Base-by-base conservation (phyloP, 2,797 vertebrate genomes). In the Enteromius radiatus region DNA sequence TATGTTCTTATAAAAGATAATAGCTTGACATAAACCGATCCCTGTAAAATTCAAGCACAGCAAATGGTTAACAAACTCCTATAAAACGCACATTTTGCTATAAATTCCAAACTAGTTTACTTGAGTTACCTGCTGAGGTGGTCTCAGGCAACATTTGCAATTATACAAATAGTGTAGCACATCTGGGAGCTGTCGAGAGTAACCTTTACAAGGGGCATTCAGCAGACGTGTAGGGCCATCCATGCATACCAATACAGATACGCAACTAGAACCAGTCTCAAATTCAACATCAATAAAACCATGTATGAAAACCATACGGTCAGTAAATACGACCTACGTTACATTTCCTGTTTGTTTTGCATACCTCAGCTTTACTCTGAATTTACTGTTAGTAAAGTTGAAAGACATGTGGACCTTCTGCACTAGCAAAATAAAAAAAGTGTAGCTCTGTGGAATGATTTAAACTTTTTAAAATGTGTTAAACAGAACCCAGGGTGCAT, bases 141-240 rank as follows among this genome's bases (percentile, higher is more conserved):
- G 84, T 86, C 85, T 88, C 31, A 3, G 33, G 83, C 69, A 85
- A 65, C 77, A 47, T 75, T 75, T 82, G 49, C 81, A 82, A 85
- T 80, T 78, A 83, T 65, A 85, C 80, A 85, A 84, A 90, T 81
- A 76, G 75, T 76, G 75, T 64, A 71, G 76, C 78, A 87, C 86
- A 89, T 89, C 49, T 86, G 89, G 84, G 76, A 86, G 75, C 80
- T 88, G 85, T 89, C 78, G 80, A 84, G 84, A 86, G 86, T 80
- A 69, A 78, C 80, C 83, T 90, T 88, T 83, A 89, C 80, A 63
- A 87, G 80, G 26, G 38, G 63, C 56, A 14, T 69, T 77, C 74
- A 75, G 45, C 23, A 63, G 56, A 64, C 64, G 45, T 47, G 76
- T 67, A 80, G 47, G 23, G 21, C 36, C 7, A 15, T 78, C 52